Conservation (phyloP, 2,113 vertebrate species). For the Genyomyrus donnyi region DNA sequence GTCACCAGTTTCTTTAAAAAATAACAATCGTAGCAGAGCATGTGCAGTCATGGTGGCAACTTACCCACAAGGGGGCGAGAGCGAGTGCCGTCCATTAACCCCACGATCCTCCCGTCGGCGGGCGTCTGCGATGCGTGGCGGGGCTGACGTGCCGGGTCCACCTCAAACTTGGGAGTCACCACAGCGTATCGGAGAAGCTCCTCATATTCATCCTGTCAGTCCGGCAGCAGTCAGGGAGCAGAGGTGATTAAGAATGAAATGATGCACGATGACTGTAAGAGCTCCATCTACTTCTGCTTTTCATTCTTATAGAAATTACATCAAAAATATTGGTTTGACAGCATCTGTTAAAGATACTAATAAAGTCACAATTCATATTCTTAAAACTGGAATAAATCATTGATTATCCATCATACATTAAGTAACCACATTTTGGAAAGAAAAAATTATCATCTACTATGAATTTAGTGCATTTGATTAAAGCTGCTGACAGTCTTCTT, state of each 20-base stretch:
- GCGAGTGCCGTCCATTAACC: conserved; percentile 39
- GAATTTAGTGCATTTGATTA: background rate
- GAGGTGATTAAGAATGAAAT: background rate
- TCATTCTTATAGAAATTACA: background rate
- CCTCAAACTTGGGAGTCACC: conserved; percentile 68
- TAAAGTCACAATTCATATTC: background rate
- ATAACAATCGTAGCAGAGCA: background rate
- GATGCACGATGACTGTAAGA: background rate
- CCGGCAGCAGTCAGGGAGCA: background rate
- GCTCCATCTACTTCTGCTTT: background rate
- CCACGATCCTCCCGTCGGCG: conserved; percentile 37
- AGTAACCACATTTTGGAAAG: background rate
- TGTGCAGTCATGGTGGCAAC: background rate
- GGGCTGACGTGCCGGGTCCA: conserved; percentile 35
- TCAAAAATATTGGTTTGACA: background rate
- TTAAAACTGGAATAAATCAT: background rate
- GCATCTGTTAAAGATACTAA: background rate
- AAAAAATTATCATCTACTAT: background rate
- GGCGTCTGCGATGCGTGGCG: conserved; percentile 42
- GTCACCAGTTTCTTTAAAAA: background rate
- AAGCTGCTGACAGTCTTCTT: background rate
- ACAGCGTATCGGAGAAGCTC: conserved; percentile 73
- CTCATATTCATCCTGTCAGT: conserved; percentile 81
- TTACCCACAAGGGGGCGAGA: conserved; percentile 51
- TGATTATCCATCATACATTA: background rate